Conservation (phyloP, 1,140 invertebrate genomes). For the Pogonomyrmex californicus region DNA sequence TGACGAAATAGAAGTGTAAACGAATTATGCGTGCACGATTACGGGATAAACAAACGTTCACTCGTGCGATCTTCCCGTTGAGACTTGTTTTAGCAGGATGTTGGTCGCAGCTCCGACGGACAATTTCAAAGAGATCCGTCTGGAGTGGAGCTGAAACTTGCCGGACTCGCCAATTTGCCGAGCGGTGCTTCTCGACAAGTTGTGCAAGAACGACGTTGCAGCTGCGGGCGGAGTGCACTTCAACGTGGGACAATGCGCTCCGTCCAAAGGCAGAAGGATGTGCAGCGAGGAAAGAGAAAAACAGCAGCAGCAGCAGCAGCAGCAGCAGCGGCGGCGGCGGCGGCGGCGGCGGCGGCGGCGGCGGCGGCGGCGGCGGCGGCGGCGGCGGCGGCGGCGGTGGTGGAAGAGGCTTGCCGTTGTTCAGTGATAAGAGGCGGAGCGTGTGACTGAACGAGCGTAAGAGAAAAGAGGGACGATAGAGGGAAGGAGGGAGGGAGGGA, state of each 20-base stretch:
- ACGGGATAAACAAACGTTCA: neutral
- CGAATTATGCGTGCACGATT: neutral
- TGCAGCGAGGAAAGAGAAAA: constrained; percentile 13
- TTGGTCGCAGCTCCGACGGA: neutral
- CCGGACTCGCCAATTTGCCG: constrained; percentile 41
- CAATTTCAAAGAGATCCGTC: constrained; percentile 15
- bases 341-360: neutral
- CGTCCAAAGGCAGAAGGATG: constrained; percentile 27
- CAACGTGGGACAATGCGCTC: constrained; percentile 55
- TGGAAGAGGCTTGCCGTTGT: constrained; percentile 45
- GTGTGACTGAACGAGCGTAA: constrained; percentile 40
- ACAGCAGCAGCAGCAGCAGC: neutral
- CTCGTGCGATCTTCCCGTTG: neutral
- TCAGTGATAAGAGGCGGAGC: constrained; percentile 54
- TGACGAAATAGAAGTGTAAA: neutral
- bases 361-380: neutral
- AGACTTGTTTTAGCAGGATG: neutral
- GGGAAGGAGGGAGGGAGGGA: neutral
- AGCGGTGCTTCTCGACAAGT: constrained; percentile 7
- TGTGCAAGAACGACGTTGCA: constrained; percentile 43
- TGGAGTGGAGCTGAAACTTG: constrained; percentile 10
- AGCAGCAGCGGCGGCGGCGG: neutral
- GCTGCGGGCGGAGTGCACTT: constrained; percentile 50
- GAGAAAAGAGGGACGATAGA: neutral
- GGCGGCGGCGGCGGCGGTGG: neutral